These are phyloP conservation scores for Polypterus senegalus DNA, from an alignment of 2,113 vertebrate species.

Conservation along the genomic window DNA sequence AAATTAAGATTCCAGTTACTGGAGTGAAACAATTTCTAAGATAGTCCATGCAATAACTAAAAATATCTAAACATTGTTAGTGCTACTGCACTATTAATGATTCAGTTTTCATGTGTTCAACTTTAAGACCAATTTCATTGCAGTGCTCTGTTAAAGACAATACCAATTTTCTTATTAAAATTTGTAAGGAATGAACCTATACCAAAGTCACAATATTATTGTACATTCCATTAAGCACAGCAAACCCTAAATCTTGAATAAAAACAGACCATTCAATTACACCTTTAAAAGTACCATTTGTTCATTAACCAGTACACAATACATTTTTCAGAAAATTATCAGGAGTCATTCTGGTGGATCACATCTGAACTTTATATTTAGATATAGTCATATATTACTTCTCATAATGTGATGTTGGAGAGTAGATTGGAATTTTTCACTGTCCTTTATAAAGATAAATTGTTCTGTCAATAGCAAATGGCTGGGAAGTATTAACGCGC, in stretches of 20 bases:
- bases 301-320: constrained; percentile 49
- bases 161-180: constrained; percentile 32
- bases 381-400: constrained; percentile 80
- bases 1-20: no score
- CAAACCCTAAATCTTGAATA: constrained; percentile 58
- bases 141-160: constrained; percentile 29
- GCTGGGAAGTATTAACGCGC: constrained; percentile 70
- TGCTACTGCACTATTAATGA: not conserved
- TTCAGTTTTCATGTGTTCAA: not conserved
- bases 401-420: constrained; percentile 83
- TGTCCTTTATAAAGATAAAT: constrained; percentile 94
- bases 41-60: not conserved
- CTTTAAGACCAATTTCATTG: constrained; percentile 3
- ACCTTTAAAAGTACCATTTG: constrained; percentile 42
- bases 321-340: constrained; percentile 58
- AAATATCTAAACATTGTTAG: constrained; percentile 7
- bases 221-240: constrained; percentile 58
- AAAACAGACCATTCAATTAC: constrained; percentile 70
- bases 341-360: constrained; percentile 45
- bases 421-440: constrained; percentile 89
- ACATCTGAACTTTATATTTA: constrained; percentile 72
- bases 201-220: constrained; percentile 57
- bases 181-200: constrained; percentile 41
- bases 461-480: constrained; percentile 83
- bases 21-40: constrained; percentile 8